Percentiles rank a stretch among this genome's conserved stretches.
Evolutionary conservation across 2,888 invertebrate genomes (phyloP).

Genomic region (Metopia argyrocephala): DNA sequence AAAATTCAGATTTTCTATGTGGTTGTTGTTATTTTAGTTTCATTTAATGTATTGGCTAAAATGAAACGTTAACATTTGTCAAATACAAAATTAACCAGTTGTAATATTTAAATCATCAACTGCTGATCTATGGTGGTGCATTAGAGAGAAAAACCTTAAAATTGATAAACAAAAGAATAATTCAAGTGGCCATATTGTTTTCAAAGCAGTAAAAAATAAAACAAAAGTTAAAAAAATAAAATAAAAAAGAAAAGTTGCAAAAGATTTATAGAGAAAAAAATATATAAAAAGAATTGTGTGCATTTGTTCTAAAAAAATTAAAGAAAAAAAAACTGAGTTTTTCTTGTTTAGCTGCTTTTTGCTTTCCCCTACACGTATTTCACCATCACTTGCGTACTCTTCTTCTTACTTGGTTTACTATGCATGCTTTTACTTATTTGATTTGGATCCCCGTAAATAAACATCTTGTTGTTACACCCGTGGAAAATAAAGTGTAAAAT

Average conservation of each 20-base stretch:
- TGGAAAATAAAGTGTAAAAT: slow-evolving; percentile 53
- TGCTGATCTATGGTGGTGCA: too few species aligned
- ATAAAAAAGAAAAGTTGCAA: neutral
- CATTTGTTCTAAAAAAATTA: neutral
- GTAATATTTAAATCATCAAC: neutral
- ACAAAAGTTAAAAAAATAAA: slow-evolving; percentile 24
- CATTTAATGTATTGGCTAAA: too few species aligned
- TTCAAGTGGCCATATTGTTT: slow-evolving; percentile 45
- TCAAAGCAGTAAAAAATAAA: neutral
- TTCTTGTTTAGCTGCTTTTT: neutral
- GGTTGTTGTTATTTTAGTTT: too few species aligned
- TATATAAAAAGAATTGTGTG: slow-evolving; percentile 19
- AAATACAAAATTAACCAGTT: slow-evolving; percentile 6
- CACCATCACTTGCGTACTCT: neutral
- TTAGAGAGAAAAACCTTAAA: slow-evolving; percentile 14
- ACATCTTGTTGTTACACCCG: neutral
- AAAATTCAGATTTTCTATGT: slow-evolving; percentile 19
- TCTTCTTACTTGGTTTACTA: too few species aligned
- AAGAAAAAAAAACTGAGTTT: slow-evolving; percentile 5
- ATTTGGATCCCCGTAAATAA: neutral
- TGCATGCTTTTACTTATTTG: neutral
- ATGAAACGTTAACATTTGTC: slow-evolving; percentile 19
- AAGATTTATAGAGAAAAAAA: neutral
- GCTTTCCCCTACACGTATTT: neutral
- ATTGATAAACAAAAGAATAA: neutral